Evolutionary conservation across 2,797 vertebrate species (phyloP).

Genomic region (Poecilia gillii): DNA sequence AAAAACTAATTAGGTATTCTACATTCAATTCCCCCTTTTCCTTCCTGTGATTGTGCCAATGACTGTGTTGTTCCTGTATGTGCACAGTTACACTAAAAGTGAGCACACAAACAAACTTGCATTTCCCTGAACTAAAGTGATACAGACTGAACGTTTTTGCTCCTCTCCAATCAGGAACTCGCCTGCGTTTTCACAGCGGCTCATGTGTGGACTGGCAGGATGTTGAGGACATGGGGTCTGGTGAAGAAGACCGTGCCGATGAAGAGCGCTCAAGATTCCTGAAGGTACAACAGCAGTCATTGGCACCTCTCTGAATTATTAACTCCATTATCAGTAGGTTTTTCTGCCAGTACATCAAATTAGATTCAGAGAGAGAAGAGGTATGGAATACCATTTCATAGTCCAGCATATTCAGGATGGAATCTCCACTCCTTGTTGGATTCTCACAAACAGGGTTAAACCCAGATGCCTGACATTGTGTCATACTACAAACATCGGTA

Average conservation of each 20-base stretch:
- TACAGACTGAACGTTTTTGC: not conserved
- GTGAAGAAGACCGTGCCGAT: conserved; percentile 73
- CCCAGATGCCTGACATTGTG: not conserved
- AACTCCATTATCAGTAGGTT: not conserved
- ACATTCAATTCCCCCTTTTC: not conserved
- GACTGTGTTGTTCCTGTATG: not conserved
- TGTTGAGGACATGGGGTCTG: conserved; percentile 87
- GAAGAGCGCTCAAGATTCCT: conserved; percentile 44
- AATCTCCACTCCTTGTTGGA: not conserved
- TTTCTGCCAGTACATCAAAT: not conserved
- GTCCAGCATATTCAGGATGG: not conserved
- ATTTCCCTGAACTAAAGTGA: not conserved
- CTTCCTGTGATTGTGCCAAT: not conserved
- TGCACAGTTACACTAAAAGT: not conserved
- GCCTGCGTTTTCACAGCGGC: conserved; percentile 90
- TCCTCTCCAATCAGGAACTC: conserved; percentile 82
- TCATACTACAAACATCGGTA: not conserved
- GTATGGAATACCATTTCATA: not conserved
- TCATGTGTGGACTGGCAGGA: conserved; percentile 89
- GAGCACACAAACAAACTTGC: not conserved
- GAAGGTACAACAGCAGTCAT: conserved; percentile 49
- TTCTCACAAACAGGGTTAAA: not conserved
- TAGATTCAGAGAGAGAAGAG: not conserved
- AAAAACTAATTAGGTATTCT: not conserved
- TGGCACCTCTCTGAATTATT: not conserved